Evolutionary conservation across 2,113 vertebrate species (phyloP), one percentile per base, ranked within the genome.

Genomic region (Hemibates koningsi): DNA sequence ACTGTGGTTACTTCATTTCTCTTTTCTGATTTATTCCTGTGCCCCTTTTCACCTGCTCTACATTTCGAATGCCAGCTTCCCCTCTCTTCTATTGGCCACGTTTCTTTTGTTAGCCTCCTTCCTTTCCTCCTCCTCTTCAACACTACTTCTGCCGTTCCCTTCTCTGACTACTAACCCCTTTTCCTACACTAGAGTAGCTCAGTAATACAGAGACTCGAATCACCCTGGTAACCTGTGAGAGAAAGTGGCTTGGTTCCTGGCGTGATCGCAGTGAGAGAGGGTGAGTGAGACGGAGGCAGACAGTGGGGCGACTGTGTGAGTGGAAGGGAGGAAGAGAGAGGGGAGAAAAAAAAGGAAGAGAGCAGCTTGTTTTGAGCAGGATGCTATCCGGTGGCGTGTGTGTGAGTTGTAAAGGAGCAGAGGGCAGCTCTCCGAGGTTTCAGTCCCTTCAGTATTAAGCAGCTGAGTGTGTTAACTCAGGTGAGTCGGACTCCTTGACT

Each of bases 201-300:
- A 12, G 89, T 84, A 82, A 27, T 79, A 84, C 79, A 81, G 90
- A 68, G 82, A 54, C 85, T 79, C 57, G 6, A 82, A 93, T 96
- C 95, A 93, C 95, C 90, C 76, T 93, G 95, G 94, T 93, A 96
- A 96, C 94, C 94, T 95, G 90, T 80, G 83, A 92, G 90, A 88
- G 81, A 94, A 91, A 94, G 93, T 86, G 90, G 57, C 90, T 81
- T 45, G 90, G 89, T 63, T 90, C 86, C 93, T 94, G 95, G 93
- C 90, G 79, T 11, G 53, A 84, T 83, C 8, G 3, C 73, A 57
- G 88, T 4, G 54, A 84, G 91, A 83, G 90, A 87, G 91, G 54
- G 89, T 54, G 88, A 83, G 84, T 83, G 88, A 87, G 91, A 90
- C 76, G 4, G 88, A 90, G 88, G 71, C 52, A 87, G 89, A 89